phyloP scores from a whole-genome alignment of 2,113 vertebrate genomes.

The Garra rufa region DNA sequence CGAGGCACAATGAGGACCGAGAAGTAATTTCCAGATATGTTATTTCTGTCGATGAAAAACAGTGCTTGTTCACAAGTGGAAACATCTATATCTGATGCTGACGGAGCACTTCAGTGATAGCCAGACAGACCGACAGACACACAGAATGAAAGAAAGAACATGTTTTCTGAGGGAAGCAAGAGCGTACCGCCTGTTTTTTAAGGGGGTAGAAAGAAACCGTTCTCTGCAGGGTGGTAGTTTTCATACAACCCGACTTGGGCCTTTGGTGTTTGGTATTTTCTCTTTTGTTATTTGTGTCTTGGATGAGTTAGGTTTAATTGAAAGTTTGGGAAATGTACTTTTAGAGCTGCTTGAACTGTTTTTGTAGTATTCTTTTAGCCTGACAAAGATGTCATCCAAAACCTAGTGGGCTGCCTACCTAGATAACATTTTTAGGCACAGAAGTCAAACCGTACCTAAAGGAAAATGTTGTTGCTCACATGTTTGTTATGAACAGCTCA shows the following conservation, averaged over 20 bases:
- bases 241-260: neutral
- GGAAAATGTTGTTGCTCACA: neutral
- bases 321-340: slow-evolving; percentile 32
- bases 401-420: neutral
- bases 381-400: neutral
- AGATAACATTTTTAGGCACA: neutral
- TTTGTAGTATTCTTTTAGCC: neutral
- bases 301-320: slow-evolving; percentile 45
- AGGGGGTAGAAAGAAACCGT: slow-evolving; percentile 3
- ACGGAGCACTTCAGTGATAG: too few species aligned
- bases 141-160: slow-evolving; percentile 2
- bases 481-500: neutral
- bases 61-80: neutral
- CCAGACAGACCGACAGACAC: neutral
- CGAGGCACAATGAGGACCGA: slow-evolving; percentile 14
- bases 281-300: slow-evolving; percentile 35
- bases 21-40: slow-evolving; percentile 19
- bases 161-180: neutral
- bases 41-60: slow-evolving; percentile 28
- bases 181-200: neutral
- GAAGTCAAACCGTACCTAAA: neutral
- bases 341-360: neutral
- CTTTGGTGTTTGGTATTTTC: neutral
- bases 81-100: slow-evolving; percentile 1
- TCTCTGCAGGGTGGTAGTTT: neutral